Conservation (phyloP, 2,797 vertebrate species). For the Peromyscus eremicus region DNA sequence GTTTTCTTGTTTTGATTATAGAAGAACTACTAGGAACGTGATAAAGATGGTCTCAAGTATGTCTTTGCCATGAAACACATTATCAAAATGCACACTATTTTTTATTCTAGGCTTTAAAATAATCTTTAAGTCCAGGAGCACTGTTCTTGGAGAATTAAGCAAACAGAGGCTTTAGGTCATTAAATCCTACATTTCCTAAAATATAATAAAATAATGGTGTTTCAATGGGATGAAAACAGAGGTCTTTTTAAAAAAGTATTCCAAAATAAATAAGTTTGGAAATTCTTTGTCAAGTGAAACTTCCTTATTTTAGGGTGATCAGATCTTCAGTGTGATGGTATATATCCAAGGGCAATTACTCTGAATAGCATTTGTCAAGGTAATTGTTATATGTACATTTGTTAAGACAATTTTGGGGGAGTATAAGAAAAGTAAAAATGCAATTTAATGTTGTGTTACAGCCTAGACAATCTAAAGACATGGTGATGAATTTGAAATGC, state of each 20-base stretch:
- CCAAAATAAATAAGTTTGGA: not conserved
- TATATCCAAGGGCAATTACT: not conserved
- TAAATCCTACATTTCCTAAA: not conserved
- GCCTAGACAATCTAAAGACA: not conserved
- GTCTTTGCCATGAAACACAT: not conserved
- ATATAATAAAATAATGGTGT: not conserved
- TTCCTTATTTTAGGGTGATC: not conserved
- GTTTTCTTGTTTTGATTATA: not conserved
- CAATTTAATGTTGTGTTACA: too few species aligned
- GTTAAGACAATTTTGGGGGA: not conserved
- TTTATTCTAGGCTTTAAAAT: not conserved
- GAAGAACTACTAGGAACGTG: not conserved
- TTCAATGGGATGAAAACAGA: not conserved
- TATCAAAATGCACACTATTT: not conserved
- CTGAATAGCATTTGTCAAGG: not conserved
- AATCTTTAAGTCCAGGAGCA: not conserved
- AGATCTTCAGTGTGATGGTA: not conserved
- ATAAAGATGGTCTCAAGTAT: not conserved
- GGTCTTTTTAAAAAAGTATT: not conserved
- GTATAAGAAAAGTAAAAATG: too few species aligned
- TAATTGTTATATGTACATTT: not conserved
- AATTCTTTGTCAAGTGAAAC: not conserved
- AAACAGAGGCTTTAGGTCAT: constrained; percentile 18
- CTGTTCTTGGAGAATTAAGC: not conserved
- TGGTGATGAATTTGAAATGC: not conserved